Conservation (phyloP, 1,140 invertebrate species). For the Teleopsis dalmanni region DNA sequence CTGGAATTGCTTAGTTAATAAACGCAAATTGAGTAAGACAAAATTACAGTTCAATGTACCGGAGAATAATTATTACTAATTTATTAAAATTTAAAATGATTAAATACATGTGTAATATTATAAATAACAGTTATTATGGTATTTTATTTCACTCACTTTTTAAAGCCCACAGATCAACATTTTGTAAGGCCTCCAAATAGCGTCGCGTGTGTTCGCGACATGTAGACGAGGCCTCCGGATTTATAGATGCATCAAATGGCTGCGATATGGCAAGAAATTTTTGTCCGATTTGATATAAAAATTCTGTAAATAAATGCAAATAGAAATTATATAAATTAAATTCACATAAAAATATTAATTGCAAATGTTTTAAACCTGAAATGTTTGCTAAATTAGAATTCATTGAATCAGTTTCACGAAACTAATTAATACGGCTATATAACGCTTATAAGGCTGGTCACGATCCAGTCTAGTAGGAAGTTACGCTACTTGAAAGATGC, state of each 20-base stretch:
- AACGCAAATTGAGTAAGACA: too few species aligned
- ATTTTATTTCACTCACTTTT: conserved; percentile 42
- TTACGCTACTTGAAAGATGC: too few species aligned
- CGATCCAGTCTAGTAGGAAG: too few species aligned
- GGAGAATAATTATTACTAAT: too few species aligned
- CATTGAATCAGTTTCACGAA: not conserved
- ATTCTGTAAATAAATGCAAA: conserved; percentile 21
- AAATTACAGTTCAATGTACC: too few species aligned
- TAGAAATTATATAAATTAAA: not conserved
- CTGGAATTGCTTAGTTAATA: too few species aligned
- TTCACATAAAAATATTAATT: not conserved
- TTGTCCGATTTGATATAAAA: conserved; percentile 30
- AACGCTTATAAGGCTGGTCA: too few species aligned
- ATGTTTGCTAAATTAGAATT: not conserved
- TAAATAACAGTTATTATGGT: too few species aligned
- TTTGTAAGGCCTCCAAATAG: conserved; percentile 31
- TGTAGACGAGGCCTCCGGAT: conserved; percentile 25
- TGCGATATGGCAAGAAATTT: conserved; percentile 28
- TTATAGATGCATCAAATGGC: conserved; percentile 34
- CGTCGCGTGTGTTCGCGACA: conserved; percentile 31
- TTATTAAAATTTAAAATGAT: not conserved
- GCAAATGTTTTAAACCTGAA: not conserved
- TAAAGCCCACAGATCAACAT: conserved; percentile 42
- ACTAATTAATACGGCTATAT: too few species aligned
- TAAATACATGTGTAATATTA: not conserved